Base-by-base conservation (phyloP, 2,888 invertebrate species). In the Eilema griseolum region DNA sequence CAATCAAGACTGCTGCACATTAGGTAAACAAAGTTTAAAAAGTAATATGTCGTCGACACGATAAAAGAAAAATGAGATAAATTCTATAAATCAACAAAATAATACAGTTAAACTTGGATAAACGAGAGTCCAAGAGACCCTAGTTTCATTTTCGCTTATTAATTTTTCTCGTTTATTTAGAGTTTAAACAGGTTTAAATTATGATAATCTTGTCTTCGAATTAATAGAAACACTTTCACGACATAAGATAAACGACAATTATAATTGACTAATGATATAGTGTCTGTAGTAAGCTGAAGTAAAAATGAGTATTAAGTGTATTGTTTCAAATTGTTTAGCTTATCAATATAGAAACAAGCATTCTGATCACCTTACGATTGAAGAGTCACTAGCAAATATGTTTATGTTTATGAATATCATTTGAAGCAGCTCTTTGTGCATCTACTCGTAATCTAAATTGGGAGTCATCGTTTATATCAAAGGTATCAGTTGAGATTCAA, bases 271-370 rank as follows among this genome's bases (percentile, higher is more conserved):
- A 24, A 16, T n/a, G 2, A 8, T 28, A 16, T 26, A 23, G n/a
- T 12, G 23, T 4, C 33, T 52, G 28, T 52, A 4, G 12, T 23
- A 31, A 1, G 31, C 52, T 31, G 23, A 16, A 65, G 23, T 31
- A n/a, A 14, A 16, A 12, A 12, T 23, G 28, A 31, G 8, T 14
- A 52, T 56, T 14, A 14, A 65, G n/a, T 52, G 62, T 62, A 41
- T 62, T 62, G 64, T 65, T 23, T 65, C 31, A 28, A 56, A 28
- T 28, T 65, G 64, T 65, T 65, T 65, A 14, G 52, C n/a, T 31
- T 31, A 52, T 23, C 52, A 65, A 26, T 20, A 64, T 23, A 16
- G 52, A 23, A 33, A 14, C 52, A 31, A 23, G 14, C 28, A 64
- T 52, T 64, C 23, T n/a, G 46, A 20, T 16, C 28, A 28, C 23